Percentiles rank a stretch among this genome's conserved stretches.
Evolutionary conservation across 1,140 invertebrate genomes (phyloP).

Genomic region (Sitophilus oryzae): DNA sequence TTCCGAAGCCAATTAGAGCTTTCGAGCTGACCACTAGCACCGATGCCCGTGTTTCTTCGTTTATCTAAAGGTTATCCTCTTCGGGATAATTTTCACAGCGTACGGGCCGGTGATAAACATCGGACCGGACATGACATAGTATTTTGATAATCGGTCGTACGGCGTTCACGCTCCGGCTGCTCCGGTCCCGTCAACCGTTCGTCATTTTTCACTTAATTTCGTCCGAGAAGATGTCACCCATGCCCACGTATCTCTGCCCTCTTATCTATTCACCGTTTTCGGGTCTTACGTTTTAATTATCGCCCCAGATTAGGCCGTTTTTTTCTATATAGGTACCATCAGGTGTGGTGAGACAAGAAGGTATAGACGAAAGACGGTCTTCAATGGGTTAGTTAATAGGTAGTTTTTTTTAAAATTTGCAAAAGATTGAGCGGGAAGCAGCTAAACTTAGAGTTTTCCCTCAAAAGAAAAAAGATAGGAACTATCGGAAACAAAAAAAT

Average conservation of each 20-base stretch:
- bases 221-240: background rate
- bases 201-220: conserved; percentile 22
- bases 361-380: no score
- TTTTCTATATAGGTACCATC: no score
- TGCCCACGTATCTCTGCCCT: background rate
- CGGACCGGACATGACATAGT: conserved; percentile 19
- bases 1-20: background rate
- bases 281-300: background rate
- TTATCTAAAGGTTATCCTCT: background rate
- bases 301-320: no score
- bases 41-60: background rate
- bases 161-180: background rate
- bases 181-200: conserved; percentile 8
- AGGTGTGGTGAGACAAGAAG: no score
- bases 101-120: conserved; percentile 7
- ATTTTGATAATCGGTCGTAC: conserved; percentile 23
- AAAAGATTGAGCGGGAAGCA: no score
- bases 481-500: no score
- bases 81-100: background rate
- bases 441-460: no score
- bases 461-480: no score
- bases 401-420: no score
- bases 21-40: background rate
- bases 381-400: no score
- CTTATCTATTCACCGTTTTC: background rate